Evolutionary conservation across 2,113 vertebrate genomes (phyloP).

Genomic region (Caranx melampygus): DNA sequence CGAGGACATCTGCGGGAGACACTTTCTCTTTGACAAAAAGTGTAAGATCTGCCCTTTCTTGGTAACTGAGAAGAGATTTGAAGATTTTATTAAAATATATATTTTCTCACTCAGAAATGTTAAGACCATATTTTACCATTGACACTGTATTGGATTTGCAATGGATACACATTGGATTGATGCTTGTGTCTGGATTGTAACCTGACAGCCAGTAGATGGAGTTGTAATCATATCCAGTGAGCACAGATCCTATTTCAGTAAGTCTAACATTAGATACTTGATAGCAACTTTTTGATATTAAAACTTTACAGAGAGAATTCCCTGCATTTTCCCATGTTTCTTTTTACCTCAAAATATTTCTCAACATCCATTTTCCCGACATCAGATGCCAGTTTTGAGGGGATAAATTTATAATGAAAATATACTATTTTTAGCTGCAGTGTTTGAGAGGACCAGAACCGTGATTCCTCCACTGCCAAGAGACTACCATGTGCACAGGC

Average conservation of each 20-base stretch:
- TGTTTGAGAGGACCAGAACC: constrained; percentile 59
- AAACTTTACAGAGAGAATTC: neutral
- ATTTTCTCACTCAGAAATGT: neutral
- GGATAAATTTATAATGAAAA: neutral
- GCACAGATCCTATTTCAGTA: neutral
- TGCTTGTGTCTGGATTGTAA: neutral
- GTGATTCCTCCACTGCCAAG: constrained; percentile 70
- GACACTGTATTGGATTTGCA: neutral
- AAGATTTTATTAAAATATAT: neutral
- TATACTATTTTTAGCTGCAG: constrained; percentile 43
- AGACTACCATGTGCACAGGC: constrained; percentile 59
- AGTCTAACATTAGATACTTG: neutral
- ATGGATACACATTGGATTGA: neutral
- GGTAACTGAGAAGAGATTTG: neutral
- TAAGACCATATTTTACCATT: neutral
- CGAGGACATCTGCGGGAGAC: constrained; percentile 57
- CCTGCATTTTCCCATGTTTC: neutral
- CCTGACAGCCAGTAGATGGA: constrained; percentile 56
- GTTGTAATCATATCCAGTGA: neutral
- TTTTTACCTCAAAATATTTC: neutral
- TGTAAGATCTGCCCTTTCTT: constrained; percentile 51
- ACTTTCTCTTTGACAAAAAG: constrained; percentile 70
- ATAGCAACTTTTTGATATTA: neutral
- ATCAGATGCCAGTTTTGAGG: neutral
- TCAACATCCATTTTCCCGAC: neutral